Conservation (phyloP, 2,113 vertebrate species). For the Tonatia bakeri region DNA sequence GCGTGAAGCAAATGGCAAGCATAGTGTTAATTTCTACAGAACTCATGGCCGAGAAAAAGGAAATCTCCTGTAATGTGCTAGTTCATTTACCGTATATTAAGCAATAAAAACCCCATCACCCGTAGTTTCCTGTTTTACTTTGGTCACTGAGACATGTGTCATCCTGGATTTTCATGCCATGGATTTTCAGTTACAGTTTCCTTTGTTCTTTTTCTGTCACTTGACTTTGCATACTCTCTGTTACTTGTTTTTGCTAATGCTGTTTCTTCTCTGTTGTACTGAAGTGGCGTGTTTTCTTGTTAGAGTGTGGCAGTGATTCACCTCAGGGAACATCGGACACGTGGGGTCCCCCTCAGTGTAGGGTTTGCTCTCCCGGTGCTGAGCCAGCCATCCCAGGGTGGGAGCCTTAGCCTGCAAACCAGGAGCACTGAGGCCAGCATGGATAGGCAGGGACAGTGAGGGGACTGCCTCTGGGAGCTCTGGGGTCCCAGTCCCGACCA, state of each 20-base stretch:
- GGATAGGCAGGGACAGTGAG: neutral
- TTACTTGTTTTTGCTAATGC: neutral
- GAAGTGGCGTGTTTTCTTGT: neutral
- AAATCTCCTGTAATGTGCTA: fast-evolving
- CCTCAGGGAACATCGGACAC: neutral
- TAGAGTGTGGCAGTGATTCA: neutral
- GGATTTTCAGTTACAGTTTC: neutral
- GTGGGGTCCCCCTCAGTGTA: neutral
- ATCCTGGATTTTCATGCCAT: neutral
- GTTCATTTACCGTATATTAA: neutral
- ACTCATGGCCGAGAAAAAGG: neutral
- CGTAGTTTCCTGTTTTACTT: neutral
- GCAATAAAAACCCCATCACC: neutral
- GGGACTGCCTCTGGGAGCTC: neutral
- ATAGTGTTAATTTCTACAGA: neutral
- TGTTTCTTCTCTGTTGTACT: neutral
- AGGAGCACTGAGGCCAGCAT: neutral
- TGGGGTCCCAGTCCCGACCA: neutral
- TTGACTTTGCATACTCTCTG: neutral
- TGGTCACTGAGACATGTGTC: too few species aligned
- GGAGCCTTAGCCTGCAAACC: neutral
- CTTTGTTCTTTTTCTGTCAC: neutral
- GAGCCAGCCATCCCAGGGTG: neutral
- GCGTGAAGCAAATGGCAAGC: neutral
- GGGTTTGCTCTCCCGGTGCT: neutral